Evolutionary conservation across 2,888 invertebrate genomes (phyloP), one percentile per base, ranked within the genome.

Genomic region (Acrobasis repandana): DNA sequence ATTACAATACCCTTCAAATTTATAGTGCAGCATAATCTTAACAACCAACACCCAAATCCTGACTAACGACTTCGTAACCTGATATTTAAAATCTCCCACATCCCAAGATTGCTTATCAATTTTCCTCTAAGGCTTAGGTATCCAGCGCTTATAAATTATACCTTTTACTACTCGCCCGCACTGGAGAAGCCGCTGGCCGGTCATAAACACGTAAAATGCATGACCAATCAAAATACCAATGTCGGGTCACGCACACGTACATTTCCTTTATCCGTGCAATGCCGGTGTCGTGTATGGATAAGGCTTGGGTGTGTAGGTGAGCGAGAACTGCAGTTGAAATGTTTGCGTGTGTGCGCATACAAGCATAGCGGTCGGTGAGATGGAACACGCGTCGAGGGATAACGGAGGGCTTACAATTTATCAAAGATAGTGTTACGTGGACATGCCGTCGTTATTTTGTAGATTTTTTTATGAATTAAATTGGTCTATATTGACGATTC

Each of bases 211-310:
- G 90, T 90, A 88, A 91, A 91, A 91, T 91, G 91, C 91, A 92
- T 92, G 91, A 91, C 91, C 91, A 92, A 92, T 92, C 91, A 92
- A 92, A 92, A 92, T 92, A 92, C 91, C 91, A 91, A 89, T 83
- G 90, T 82, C 85, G 82, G 83, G 76, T 76, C 84, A 88, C 89
- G 65, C 86, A 84, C 83, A 88, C 86, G 64, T 1, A 3, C 10
- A 48, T 34, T 61, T n/a, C 4, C 65, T 67, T 62, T 61, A 65
- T 61, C 48, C 60, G 65, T 71, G 20, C 38, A 58, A 34, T 52
- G 34, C 51, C 46, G 52, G 28, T 33, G 15, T 6, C 14, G 20
- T 52, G 14, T 46, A 33, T 0, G 43, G n/a, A 52, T 15, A 14
- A 67, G n/a, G 65, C 18, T 1, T 6, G 4, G 8, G 56, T 34